A percentile compares a stretch with the other conserved stretches of the same genome.
Evolutionary conservation across 1,140 invertebrate species (phyloP).

Genomic region (Temnothorax nylanderi): DNA sequence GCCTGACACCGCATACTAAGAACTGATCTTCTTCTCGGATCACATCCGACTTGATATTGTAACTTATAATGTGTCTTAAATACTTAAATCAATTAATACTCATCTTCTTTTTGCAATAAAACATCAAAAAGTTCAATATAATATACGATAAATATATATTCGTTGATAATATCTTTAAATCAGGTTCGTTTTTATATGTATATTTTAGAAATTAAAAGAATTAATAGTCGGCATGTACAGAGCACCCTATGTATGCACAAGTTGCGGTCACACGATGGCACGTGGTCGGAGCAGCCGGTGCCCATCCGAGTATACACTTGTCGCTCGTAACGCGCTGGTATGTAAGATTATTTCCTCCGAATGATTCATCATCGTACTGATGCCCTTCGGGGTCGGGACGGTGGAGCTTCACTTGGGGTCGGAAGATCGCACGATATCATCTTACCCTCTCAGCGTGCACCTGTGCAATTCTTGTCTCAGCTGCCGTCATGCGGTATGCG

Average conservation of each 20-base stretch:
- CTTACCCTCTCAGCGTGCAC: slow-evolving; percentile 72
- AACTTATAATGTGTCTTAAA: slow-evolving; percentile 49
- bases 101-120: background rate
- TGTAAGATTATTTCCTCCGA: slow-evolving; percentile 70
- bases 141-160: background rate
- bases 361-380: slow-evolving; percentile 69
- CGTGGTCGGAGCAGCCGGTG: slow-evolving; percentile 50
- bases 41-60: slow-evolving; percentile 48
- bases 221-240: background rate
- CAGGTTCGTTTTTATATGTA: background rate
- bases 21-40: slow-evolving; percentile 54
- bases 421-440: slow-evolving; percentile 75
- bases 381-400: slow-evolving; percentile 60
- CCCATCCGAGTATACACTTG: slow-evolving; percentile 43
- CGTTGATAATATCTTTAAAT: background rate
- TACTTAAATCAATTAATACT: background rate
- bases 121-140: background rate
- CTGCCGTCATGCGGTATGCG: background rate
- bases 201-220: background rate
- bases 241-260: slow-evolving; percentile 16
- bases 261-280: slow-evolving; percentile 50
- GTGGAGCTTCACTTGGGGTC: slow-evolving; percentile 44
- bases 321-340: slow-evolving; percentile 43
- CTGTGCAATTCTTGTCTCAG: slow-evolving; percentile 55
- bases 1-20: slow-evolving; percentile 72